phyloP scores from a whole-genome alignment of 2,888 invertebrate genomes.

The Phragmatobia fuliginosa region DNA sequence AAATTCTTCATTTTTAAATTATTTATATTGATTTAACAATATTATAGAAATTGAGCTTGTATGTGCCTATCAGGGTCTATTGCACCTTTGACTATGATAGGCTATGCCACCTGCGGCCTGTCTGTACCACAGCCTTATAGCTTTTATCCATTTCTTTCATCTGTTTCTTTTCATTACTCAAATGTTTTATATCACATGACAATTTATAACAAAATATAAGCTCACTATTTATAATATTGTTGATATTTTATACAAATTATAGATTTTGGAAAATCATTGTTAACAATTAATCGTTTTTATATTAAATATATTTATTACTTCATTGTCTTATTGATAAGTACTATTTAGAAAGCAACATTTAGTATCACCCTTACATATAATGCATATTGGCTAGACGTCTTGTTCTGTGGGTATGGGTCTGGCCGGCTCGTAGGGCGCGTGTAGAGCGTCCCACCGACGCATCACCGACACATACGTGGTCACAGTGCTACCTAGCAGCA shows the following conservation, averaged over 20 bases:
- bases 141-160: not conserved
- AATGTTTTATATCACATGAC: not conserved
- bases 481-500: slow-evolving; percentile 59
- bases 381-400: slow-evolving; percentile 14
- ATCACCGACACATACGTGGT: slow-evolving; percentile 59
- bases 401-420: slow-evolving; percentile 14
- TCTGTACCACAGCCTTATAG: not conserved
- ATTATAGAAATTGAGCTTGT: not conserved
- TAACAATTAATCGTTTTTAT: slow-evolving; percentile 32
- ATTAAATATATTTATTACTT: slow-evolving; percentile 20
- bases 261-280: slow-evolving; percentile 25
- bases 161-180: not conserved
- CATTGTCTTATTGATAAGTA: slow-evolving; percentile 1
- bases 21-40: not conserved
- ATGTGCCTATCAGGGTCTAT: not conserved
- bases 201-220: slow-evolving; percentile 22
- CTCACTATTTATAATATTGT: slow-evolving; percentile 29
- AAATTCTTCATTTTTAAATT: not conserved
- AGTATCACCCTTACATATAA: not conserved
- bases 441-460: slow-evolving; percentile 59
- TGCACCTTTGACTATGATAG: not conserved
- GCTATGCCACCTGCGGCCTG: not conserved
- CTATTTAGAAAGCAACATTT: not conserved
- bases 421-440: slow-evolving; percentile 29
- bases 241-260: slow-evolving; percentile 46